Conservation (phyloP, 2,113 vertebrate genomes). For the Hippocampus zosterae region DNA sequence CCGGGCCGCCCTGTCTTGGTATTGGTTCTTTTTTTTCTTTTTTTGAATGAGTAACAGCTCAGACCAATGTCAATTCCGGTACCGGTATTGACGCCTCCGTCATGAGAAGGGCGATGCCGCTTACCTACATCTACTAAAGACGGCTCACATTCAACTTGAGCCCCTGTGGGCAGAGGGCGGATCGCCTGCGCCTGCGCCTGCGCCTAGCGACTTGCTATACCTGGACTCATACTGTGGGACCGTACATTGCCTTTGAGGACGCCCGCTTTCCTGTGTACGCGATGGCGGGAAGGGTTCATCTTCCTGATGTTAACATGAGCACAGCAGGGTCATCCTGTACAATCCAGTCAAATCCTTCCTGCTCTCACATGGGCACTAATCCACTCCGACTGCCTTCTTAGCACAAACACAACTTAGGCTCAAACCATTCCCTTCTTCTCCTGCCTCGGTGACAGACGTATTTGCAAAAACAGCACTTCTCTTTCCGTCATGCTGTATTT, state of each 20-base stretch:
- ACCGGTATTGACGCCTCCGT: no score
- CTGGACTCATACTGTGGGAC: neutral
- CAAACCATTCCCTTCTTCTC: conserved; percentile 9
- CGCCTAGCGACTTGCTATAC: neutral
- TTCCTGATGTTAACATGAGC: conserved; percentile 57
- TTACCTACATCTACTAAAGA: no score
- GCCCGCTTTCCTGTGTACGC: conserved; percentile 4
- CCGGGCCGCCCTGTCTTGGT: no score
- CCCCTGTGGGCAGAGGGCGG: neutral
- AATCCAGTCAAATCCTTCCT: conserved; percentile 62
- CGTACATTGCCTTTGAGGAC: neutral
- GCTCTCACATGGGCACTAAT: conserved; percentile 64
- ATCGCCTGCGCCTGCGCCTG: conserved; percentile 8
- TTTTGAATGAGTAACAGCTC: no score
- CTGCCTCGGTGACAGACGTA: conserved; percentile 6
- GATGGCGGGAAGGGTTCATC: conserved; percentile 26
- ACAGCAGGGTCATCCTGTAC: conserved; percentile 52
- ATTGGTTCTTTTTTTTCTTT: neutral
- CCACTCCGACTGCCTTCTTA: conserved; percentile 60
- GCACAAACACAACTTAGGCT: conserved; percentile 27
- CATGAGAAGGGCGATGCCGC: no score
- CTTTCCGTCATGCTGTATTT: neutral
- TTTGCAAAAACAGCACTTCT: conserved; percentile 6
- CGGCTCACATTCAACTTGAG: neutral
- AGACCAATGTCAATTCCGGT: no score